Base-by-base conservation (phyloP, 2,888 invertebrate species). In the Mesoligia furuncula region DNA sequence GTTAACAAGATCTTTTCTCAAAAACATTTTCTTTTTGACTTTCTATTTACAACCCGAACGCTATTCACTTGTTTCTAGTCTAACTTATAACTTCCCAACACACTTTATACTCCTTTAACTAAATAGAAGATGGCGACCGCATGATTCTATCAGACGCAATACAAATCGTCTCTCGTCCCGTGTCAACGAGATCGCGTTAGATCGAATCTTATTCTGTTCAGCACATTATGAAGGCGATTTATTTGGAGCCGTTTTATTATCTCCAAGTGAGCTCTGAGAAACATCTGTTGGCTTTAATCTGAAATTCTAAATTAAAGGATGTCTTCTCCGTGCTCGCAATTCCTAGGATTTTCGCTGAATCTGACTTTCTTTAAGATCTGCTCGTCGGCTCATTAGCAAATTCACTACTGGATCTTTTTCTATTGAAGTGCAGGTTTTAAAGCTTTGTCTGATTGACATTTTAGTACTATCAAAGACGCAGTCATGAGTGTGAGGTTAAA, bases 181-280 rank as follows among this genome's bases (percentile, higher is more conserved):
- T 68, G 76, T 80, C 73, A 72, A 65, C 79, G 81, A 77, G 68
- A 73, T 78, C 68, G 71, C 57, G 75, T 77, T 31, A 77, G 66
- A 78, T 80, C 73, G 79, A 79, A 76, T 85, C 80, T 71, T 77
- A 83, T 84, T 88, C 81, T 70, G 76, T 70, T 78, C 75, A 65
- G 67, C 62, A 39, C 48, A 75, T 77, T 80, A 84, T 73, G 66
- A 77, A 79, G 74, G 65, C 66, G 48, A 74, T 76, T 80, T 75
- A 73, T 78, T 81, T 62, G 67, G 42, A 67, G 54, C 61, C 74
- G 24, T 74, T 77, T 73, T 80, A 83, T 79, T 81, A 82, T 77
- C 57, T 79, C 39, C 57, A 64, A 78, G 62, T 72, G 65, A 59
- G 75, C 74, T 64, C 74, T 85, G 57, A 67, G 75, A 81, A 73